Conservation (phyloP, 2,113 vertebrate species). For the Ariopsis seemanni region DNA sequence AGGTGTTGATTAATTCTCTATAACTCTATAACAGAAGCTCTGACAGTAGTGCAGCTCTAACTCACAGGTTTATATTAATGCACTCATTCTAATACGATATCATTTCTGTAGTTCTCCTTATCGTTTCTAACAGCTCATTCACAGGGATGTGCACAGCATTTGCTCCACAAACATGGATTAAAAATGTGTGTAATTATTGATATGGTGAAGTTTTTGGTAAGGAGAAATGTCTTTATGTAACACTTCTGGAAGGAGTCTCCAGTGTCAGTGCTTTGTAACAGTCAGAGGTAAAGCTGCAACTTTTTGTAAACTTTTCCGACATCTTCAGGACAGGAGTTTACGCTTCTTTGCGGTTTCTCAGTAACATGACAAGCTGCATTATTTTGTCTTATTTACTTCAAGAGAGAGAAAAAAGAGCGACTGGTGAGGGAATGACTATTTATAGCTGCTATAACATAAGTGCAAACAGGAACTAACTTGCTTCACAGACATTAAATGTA, state of each 20-base stretch:
- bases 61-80: neutral
- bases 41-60: neutral
- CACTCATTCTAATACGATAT: neutral
- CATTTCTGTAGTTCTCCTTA: neutral
- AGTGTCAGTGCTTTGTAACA: neutral
- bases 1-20: neutral
- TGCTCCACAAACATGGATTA: no score
- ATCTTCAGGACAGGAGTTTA: neutral
- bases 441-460: no score
- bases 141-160: no score
- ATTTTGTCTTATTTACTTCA: no score
- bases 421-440: neutral
- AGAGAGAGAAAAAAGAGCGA: neutral
- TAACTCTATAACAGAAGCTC: neutral
- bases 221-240: no score
- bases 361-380: no score
- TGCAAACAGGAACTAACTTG: neutral
- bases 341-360: neutral
- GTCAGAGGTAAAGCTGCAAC: neutral
- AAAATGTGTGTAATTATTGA: no score
- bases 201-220: no score
- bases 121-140: neutral
- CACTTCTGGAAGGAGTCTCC: neutral
- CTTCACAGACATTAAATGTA: neutral
- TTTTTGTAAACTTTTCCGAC: no score